These are phyloP conservation scores for Holacanthus passer DNA, from an alignment of 2,113 vertebrate genomes.

Conservation along the genomic window DNA sequence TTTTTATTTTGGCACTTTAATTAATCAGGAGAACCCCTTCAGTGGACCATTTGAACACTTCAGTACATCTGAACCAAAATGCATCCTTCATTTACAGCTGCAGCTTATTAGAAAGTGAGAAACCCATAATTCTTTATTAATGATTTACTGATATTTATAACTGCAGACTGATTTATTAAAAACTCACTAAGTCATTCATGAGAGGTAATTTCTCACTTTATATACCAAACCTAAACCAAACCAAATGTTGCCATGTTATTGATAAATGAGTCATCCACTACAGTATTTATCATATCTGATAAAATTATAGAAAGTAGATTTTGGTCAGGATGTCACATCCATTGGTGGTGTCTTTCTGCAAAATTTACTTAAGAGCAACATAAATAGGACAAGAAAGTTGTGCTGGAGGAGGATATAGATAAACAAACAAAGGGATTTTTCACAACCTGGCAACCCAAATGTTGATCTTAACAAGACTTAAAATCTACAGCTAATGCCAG, in stretches of 20 bases:
- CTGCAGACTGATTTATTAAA: slow-evolving; percentile 2
- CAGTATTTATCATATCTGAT: neutral
- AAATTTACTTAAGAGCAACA: neutral
- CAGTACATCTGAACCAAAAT: neutral
- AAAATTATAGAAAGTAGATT: too few species aligned
- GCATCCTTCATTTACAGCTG: neutral
- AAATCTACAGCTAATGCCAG: neutral
- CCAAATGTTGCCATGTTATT: too few species aligned
- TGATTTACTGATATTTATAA: neutral
- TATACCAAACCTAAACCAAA: too few species aligned
- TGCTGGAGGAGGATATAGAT: neutral
- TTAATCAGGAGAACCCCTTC: neutral
- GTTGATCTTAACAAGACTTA: neutral
- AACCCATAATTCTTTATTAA: neutral
- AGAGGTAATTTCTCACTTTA: neutral
- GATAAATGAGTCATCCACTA: neutral
- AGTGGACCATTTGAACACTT: neutral
- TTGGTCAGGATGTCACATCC: neutral
- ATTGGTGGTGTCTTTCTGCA: neutral
- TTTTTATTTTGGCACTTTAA: neutral
- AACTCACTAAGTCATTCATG: neutral
- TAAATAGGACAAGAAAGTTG: neutral
- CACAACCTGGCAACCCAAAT: neutral
- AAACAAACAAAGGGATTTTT: neutral
- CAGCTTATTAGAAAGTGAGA: neutral